Conservation (phyloP, 2,113 vertebrate species). For the Elaphurus davidianus region DNA sequence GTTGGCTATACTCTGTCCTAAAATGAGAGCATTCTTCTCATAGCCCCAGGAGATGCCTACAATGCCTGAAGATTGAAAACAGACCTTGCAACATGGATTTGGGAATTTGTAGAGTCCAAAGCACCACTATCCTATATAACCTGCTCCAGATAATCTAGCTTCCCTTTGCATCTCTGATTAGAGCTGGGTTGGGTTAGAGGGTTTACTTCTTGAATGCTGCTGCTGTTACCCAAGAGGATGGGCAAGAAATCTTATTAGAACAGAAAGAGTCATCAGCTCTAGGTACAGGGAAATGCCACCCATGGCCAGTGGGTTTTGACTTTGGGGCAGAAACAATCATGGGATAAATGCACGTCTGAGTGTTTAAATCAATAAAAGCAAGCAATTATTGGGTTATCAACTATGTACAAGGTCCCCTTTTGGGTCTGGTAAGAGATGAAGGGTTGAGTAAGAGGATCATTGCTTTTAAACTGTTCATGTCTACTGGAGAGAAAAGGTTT, state of each 20-base stretch:
- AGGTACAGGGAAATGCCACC: neutral
- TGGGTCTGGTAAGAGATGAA: neutral
- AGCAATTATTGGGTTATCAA: neutral
- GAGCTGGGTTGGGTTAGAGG: constrained; percentile 32
- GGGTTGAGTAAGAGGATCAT: neutral
- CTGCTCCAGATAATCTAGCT: constrained; percentile 29
- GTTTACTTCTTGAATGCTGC: neutral
- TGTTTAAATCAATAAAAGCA: neutral
- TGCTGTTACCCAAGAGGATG: neutral
- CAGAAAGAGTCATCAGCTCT: neutral
- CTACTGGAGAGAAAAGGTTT: neutral
- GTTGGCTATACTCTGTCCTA: constrained; percentile 64
- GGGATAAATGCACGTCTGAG: neutral
- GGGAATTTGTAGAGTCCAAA: constrained; percentile 67
- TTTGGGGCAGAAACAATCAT: neutral
- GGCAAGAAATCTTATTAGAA: neutral
- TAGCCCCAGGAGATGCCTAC: constrained; percentile 73
- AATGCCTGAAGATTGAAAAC: constrained; percentile 78
- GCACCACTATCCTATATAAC: constrained; percentile 54
- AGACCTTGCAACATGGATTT: constrained; percentile 64
- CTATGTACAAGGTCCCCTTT: neutral
- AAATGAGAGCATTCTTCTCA: constrained; percentile 74
- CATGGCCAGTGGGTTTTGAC: neutral
- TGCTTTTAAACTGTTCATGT: neutral
- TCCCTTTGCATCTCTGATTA: constrained; percentile 48